Evolutionary conservation across 2,797 vertebrate species (phyloP), one percentile per base, ranked within the genome.

Genomic region (Halcyon smyrnensis): DNA sequence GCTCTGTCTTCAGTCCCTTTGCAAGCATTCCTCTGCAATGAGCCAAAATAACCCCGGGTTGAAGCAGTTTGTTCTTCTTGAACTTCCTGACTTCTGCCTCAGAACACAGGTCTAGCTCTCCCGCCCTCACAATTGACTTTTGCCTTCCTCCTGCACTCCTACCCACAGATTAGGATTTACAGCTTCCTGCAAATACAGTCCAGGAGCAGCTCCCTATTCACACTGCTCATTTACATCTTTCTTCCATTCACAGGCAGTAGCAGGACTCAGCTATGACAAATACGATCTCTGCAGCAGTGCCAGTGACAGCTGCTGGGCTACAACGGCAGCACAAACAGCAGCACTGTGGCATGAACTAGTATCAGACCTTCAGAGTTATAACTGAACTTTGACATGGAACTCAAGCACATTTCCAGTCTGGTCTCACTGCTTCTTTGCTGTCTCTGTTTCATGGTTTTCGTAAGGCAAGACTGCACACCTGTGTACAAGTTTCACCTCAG

Each of bases 301-400:
- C 68, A 81, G 71, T 45, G 21, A 16, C 0, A 2, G 63, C 4
- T 45, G 16, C 43, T 13, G 48, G n/a, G 28, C 46, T 9, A 8
- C 1, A 0, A 28, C 1, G 19, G 59, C 65, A 89, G 62, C 25
- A 10, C 0, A 1, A 15, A 11, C 34, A 81, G 82, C 32, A 81
- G 85, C 76, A 81, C 43, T 5, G 11, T 15, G 20, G 45, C 56
- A 60, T 3, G 16, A 27, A 74, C 15, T 18, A 17, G 9, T 1
- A 23, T 12, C 32, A 57, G 8, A 51, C 10, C 50, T 17, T 9
- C 8, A n/a, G 15, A 3, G 51, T 2, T 88, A 6, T 11, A 16
- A 5, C 24, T n/a, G 43, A 85, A 32, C 53, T 46, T 6, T 3
- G 3, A 27, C 0, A 0, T 5, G 11, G 9, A 76, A 46, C 8